A percentile compares a stretch with the other conserved stretches of the same genome.
Evolutionary conservation across 2,113 vertebrate species (phyloP).

Genomic region (Heptranchias perlo): DNA sequence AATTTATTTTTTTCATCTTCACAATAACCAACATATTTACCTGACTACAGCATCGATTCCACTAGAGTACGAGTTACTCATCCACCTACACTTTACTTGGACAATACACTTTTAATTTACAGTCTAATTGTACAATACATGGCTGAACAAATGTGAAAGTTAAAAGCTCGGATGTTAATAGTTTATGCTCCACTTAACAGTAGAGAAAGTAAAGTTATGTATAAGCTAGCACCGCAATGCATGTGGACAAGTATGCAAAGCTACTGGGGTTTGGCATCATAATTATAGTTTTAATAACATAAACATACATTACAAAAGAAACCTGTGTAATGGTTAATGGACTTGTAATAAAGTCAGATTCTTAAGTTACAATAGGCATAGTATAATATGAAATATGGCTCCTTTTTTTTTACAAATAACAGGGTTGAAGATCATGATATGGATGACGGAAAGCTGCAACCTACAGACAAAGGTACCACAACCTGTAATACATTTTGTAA

Average conservation of each 20-base stretch:
- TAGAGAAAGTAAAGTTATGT: conserved; percentile 40
- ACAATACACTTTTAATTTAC: conserved; percentile 73
- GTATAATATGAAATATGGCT: conserved; percentile 39
- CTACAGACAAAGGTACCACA: conserved; percentile 52
- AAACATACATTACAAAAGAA: conserved; percentile 50
- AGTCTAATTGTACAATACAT: conserved; percentile 71
- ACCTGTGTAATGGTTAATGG: conserved; percentile 24
- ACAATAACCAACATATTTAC: conserved; percentile 84
- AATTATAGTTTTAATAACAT: conserved; percentile 55
- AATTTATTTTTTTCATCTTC: conserved; percentile 86
- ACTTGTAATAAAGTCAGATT: conserved; percentile 21
- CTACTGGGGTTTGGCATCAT: conserved; percentile 58
- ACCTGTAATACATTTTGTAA: conserved; percentile 64
- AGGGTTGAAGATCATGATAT: conserved; percentile 60
- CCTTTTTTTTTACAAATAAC: conserved; percentile 56
- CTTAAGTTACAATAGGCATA: conserved; percentile 7
- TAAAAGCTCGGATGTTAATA: conserved; percentile 48
- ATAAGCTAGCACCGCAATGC: conserved; percentile 48
- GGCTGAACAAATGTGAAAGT: conserved; percentile 56
- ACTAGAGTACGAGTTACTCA: conserved; percentile 75
- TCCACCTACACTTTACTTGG: conserved; percentile 76
- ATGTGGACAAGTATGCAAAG: conserved; percentile 57
- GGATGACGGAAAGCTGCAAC: conserved; percentile 56
- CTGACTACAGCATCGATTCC: conserved; percentile 77
- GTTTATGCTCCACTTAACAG: conserved; percentile 47